Evolutionary conservation across 1,140 invertebrate genomes (phyloP).

Genomic region (Eufriesea mexicana): DNA sequence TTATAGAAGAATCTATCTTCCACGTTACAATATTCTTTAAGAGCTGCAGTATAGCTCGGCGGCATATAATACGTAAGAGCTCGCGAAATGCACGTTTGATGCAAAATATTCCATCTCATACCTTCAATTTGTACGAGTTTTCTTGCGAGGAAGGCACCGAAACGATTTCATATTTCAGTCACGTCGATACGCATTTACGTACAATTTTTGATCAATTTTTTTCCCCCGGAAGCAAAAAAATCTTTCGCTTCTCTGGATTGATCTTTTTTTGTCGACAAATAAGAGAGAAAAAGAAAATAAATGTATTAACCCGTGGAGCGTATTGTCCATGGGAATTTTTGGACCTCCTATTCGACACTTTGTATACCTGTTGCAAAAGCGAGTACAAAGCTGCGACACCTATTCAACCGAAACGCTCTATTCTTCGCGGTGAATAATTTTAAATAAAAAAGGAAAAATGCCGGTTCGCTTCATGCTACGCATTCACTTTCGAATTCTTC

Average conservation of each 20-base stretch:
- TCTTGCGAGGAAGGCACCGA: not conserved
- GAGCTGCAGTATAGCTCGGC: not conserved
- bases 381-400: not conserved
- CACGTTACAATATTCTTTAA: slow-evolving; percentile 23
- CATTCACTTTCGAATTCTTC: too few species aligned
- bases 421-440: not conserved
- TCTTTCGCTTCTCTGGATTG: not conserved
- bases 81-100: slow-evolving; percentile 10
- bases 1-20: slow-evolving; percentile 16
- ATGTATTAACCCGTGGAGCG: too few species aligned
- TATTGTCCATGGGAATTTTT: not conserved
- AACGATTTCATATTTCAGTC: slow-evolving; percentile 9
- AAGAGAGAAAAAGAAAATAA: not conserved
- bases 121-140: slow-evolving; percentile 13
- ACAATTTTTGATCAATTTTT: slow-evolving; percentile 13
- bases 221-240: not conserved
- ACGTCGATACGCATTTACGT: not conserved
- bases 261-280: not conserved
- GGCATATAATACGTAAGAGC: slow-evolving; percentile 4
- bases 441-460: not conserved
- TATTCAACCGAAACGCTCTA: not conserved
- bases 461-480: not conserved
- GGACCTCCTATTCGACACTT: not conserved
- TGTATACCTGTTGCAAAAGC: slow-evolving; percentile 3
- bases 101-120: slow-evolving; percentile 9